Percentiles rank a stretch among this genome's conserved stretches.
phyloP scores from a whole-genome alignment of 2,113 vertebrate species.

The Apteryx mantelli region DNA sequence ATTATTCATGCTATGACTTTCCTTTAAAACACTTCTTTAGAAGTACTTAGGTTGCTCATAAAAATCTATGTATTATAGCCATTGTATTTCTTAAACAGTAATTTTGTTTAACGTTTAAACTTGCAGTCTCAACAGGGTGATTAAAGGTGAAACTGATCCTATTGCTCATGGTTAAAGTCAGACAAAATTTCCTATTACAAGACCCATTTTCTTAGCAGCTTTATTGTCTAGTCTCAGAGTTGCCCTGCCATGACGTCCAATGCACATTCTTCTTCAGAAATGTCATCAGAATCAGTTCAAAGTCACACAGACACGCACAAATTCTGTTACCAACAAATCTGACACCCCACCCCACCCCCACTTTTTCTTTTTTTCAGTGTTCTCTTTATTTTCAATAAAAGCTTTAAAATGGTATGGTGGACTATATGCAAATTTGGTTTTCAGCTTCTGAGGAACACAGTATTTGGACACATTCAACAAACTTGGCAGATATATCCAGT shows the following conservation, averaged over 20 bases:
- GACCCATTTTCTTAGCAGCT: neutral
- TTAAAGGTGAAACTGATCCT: neutral
- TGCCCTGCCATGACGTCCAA: neutral
- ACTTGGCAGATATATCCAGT: neutral
- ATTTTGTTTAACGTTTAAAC: neutral
- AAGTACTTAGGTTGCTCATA: neutral
- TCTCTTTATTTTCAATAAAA: neutral
- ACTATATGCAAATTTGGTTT: neutral
- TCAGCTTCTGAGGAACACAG: neutral
- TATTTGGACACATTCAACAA: neutral
- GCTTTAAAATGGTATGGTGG: neutral
- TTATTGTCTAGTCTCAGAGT: neutral
- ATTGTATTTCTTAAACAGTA: neutral
- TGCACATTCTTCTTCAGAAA: neutral
- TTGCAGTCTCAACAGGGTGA: neutral
- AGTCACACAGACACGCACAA: neutral
- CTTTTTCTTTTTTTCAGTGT: neutral
- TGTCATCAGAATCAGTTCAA: neutral
- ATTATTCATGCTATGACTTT: neutral
- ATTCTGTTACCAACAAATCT: neutral
- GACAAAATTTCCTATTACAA: neutral
- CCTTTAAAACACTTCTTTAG: neutral
- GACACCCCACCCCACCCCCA: fast-evolving
- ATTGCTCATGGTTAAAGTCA: neutral
- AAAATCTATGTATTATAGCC: neutral